Evolutionary conservation across 2,888 invertebrate species (phyloP), one percentile per base, ranked within the genome.

Genomic region (Amphipyra tragopoginis): DNA sequence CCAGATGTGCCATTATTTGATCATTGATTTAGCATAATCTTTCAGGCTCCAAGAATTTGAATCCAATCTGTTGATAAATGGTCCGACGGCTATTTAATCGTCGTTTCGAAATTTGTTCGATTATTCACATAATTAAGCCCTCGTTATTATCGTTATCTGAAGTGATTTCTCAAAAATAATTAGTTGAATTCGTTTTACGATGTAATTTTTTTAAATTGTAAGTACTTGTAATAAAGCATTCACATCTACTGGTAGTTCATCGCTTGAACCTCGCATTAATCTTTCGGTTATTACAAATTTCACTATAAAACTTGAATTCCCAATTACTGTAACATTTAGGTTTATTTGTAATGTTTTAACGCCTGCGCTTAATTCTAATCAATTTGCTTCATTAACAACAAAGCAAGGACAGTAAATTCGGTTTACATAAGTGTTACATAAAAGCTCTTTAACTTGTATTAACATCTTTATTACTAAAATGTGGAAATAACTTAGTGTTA

Each of bases 391-490:
- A 56, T 44, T 50, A 43, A 38, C 29, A 47, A 45, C 34, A 15
- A 38, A 36, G 36, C 4, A 29, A 58, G 34, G 52, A 44, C 39
- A 49, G 39, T 55, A 44, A 43, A 47, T 65, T 57, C 7, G n/a
- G 34, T 15, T 58, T 65, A 42, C 14, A 13, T 47, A 55, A 56
- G 34, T 47, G 56, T 50, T 47, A 38, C 43, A 38, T 75, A 54
- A 62, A 65, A 57, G 44, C 44, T 52, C 34, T 50, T 43, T 42
- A 48, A 13, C 42, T 9, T 38, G 36, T 7, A 40, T 43, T 59
- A 56, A 62, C 58, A 53, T 55, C 58, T 65, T 61, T 65, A 63
- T 65, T 60, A 66, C 58, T 59, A 71, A 60, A 70, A 71, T 61
- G 64, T 60, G 67, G 59, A 70, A 58, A 72, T 69, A 26, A 38